A percentile compares a stretch with the other conserved stretches of the same genome.
These are phyloP conservation scores for Chascanopsetta lugubris DNA, from an alignment of 2,113 vertebrate genomes.

Conservation along the genomic window DNA sequence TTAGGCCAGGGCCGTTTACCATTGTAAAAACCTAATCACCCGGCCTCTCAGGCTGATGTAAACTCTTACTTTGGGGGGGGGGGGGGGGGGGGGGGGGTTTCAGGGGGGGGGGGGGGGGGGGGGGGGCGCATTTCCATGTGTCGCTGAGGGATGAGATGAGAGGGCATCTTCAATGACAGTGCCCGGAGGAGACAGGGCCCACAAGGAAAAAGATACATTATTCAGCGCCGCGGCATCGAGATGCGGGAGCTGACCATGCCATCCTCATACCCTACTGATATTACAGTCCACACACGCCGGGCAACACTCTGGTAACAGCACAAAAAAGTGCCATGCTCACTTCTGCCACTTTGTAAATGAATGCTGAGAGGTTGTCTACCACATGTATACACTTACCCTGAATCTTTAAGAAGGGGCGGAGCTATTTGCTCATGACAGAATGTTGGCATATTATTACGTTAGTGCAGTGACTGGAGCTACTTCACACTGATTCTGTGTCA, in stretches of 20 bases:
- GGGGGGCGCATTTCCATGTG: conserved; percentile 70
- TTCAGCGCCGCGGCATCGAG: conserved; percentile 69
- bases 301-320: conserved; percentile 38
- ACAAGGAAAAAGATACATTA: conserved; percentile 78
- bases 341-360: conserved; percentile 32
- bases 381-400: not conserved
- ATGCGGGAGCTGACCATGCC: conserved; percentile 55
- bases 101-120: no score
- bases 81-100: no score
- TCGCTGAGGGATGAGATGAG: conserved; percentile 69
- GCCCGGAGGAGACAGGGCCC: conserved; percentile 45
- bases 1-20: conserved; percentile 62
- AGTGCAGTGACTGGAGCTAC: not conserved
- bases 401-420: conserved; percentile 7
- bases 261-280: conserved; percentile 70
- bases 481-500: no score
- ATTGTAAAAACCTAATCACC: conserved; percentile 68
- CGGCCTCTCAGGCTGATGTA: conserved; percentile 65
- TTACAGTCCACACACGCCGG: conserved; percentile 66
- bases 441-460: not conserved
- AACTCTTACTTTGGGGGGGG: conserved; percentile 66
- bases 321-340: conserved; percentile 22
- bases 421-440: not conserved
- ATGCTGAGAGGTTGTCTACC: conserved; percentile 6
- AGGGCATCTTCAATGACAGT: conserved; percentile 70